Evolutionary conservation across 2,113 vertebrate species (phyloP).

Genomic region (Ivindomyrus marchei): DNA sequence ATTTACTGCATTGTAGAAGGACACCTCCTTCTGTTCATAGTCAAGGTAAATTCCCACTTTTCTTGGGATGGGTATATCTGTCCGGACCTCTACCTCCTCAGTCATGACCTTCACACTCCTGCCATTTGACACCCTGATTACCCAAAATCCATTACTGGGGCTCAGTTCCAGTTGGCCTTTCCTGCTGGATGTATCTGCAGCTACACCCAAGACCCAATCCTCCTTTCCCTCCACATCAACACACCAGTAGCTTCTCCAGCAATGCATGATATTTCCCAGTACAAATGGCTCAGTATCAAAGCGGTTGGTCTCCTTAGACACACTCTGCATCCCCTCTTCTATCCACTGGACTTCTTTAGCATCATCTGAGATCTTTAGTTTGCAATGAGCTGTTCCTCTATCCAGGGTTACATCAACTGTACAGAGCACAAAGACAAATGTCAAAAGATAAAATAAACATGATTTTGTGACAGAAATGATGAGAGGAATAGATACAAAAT

Average conservation of each 20-base stretch:
- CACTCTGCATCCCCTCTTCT: background rate
- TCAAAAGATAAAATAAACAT: background rate
- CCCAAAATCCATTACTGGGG: conserved; percentile 15
- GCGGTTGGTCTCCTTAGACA: background rate
- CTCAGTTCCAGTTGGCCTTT: background rate
- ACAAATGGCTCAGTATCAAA: conserved; percentile 18
- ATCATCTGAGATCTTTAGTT: background rate
- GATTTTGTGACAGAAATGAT: background rate
- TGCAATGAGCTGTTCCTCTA: background rate
- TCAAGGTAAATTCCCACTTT: conserved; percentile 9
- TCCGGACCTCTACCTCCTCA: background rate
- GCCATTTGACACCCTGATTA: conserved; percentile 18
- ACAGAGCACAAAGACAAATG: background rate
- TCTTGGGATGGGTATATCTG: background rate
- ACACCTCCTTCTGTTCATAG: background rate
- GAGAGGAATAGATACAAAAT: too few species aligned
- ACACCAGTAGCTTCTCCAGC: conserved; percentile 4
- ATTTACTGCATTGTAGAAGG: background rate
- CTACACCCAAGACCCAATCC: conserved; percentile 22
- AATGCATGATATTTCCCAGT: background rate
- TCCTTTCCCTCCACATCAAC: conserved; percentile 9
- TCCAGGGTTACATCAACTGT: background rate
- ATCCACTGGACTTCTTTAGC: background rate
- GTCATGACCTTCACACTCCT: conserved; percentile 8
- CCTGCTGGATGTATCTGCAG: background rate